Evolutionary conservation across 2,113 vertebrate species (phyloP), one percentile per base, ranked within the genome.

Genomic region (Scophthalmus maximus): DNA sequence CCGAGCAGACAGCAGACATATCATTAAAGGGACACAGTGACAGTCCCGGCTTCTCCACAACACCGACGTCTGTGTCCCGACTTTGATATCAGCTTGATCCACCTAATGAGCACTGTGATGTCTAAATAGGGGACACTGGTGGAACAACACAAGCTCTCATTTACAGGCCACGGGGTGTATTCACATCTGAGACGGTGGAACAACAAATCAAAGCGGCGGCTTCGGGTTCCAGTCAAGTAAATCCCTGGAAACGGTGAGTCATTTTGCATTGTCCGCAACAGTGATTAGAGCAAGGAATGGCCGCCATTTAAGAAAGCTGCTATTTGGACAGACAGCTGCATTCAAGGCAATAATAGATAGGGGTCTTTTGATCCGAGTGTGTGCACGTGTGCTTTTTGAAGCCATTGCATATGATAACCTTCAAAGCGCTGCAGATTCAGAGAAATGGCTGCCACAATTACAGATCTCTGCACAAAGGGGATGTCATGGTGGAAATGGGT

Each of bases 201-300:
- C 57, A 86, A 65, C 70, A 87, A 88, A 87, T 93, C 83, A 91
- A 88, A 89, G 85, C 58, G 68, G 26, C 47, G 14, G 63, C 60
- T 78, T 56, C 44, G 72, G 58, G 60, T 64, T 78, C 78, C 60
- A 61, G 74, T 75, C 49, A 17, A 76, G 64, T 85, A 53, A 81
- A 81, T 88, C 64, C 40, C 52, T 60, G 71, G 71, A 84, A 20
- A 77, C 63, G 60, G 77, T 55, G 70, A 64, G 73, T 73, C 76
- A 82, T 83, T 86, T 60, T 18, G 14, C 80, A 68, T 76, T 58
- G 69, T 83, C 78, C 77, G 86, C 76, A 89, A 87, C 79, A 82
- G 82, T 86, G 86, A 90, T 91, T 90, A 91, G 67, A 82, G 74
- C 46, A 17, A 65, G 69, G 89, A 78, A 88, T 67, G 76, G 84